phyloP scores from a whole-genome alignment of 2,113 vertebrate species.

The Salvelinus sp. region DNA sequence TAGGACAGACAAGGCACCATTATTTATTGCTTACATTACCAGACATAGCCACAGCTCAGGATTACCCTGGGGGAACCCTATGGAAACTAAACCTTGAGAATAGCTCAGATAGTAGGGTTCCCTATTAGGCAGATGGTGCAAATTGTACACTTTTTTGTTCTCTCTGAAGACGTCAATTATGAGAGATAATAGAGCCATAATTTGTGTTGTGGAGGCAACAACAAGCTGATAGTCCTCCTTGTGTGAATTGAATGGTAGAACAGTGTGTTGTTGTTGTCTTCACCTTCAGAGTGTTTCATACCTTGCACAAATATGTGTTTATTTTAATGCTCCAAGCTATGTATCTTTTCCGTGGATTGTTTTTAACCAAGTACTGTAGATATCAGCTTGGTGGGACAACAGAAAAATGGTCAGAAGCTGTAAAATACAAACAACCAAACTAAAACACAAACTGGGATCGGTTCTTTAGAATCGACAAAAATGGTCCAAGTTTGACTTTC shows the following conservation, averaged over 20 bases:
- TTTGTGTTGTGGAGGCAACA: neutral
- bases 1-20: conserved; percentile 34
- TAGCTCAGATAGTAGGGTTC: neutral
- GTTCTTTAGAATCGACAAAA: neutral
- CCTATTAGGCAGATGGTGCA: conserved; percentile 16
- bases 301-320: neutral
- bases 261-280: neutral
- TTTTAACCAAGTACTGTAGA: neutral
- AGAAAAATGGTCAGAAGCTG: neutral
- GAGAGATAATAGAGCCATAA: too few species aligned
- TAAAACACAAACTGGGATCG: conserved; percentile 3
- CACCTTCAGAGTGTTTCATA: neutral
- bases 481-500: conserved; percentile 34
- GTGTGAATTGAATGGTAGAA: conserved; percentile 26
- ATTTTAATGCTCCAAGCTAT: neutral
- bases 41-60: conserved; percentile 14
- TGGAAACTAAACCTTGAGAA: conserved; percentile 19
- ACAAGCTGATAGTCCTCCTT: neutral
- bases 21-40: conserved; percentile 30
- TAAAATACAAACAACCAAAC: neutral
- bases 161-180: conserved; percentile 5
- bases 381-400: neutral
- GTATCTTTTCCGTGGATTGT: neutral
- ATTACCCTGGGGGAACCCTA: conserved; percentile 8
- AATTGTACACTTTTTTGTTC: conserved; percentile 14